Base-by-base conservation (phyloP, 2,113 vertebrate species). In the Labeo catla region DNA sequence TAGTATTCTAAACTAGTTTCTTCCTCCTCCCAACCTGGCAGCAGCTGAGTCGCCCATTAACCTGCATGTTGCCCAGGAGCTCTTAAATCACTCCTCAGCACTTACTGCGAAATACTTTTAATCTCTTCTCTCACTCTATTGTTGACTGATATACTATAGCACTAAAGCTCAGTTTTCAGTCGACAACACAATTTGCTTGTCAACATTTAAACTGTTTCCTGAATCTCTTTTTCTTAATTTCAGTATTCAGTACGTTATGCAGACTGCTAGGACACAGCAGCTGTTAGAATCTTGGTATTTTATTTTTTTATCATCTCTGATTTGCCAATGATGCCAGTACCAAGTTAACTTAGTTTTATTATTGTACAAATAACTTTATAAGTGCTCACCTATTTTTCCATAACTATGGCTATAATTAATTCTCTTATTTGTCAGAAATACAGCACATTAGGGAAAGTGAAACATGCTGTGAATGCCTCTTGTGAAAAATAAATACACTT, bases 51-150 rank as follows among this genome's bases (percentile, higher is more conserved):
- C 47, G 8, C 79, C 79, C 59, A 81, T 65, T 66, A 65, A 81
- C 79, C 59, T 81, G 43, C 79, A 11, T 65, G 39, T 81, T 66
- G 7, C 79, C 45, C 59, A 49, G 61, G 59, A 81, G 59, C 79
- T 81, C 79, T 81, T 81, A 81, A 49, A 81, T 81, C 79, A 66
- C 59, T 81, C 59, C 59, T 66, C 43, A 49, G 15, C 79, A 81
- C 79, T 81, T 34, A 23, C 79, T 65, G 43, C 19, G 59, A 65
- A 81, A 66, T 66, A 49, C 43, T 81, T 81, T 65, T 50, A 49
- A 81, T 81, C 79, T 81, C 19, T 61, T 23, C 34, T 80, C 43
- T 34, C n/a, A 28, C 57, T 47, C 57, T 11, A 19, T 74, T 74
- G 78, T 36, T 81, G 59, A 65, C 61, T 6, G 59, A 63, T 49